Evolutionary conservation across 2,888 invertebrate species (phyloP).

Genomic region (Vesta saturnalis): DNA sequence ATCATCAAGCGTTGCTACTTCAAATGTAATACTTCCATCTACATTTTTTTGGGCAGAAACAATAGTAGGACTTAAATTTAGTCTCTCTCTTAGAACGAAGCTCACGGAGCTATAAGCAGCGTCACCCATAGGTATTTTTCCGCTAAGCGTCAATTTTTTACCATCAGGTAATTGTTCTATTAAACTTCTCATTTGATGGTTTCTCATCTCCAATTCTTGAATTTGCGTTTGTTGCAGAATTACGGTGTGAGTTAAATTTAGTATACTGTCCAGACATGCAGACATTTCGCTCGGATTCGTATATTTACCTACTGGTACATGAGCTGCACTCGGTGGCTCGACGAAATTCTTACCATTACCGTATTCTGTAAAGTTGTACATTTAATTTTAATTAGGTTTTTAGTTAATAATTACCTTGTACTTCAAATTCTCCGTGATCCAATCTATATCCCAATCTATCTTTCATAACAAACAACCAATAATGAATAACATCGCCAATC

Average conservation of each 20-base stretch:
- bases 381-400: neutral
- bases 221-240: neutral
- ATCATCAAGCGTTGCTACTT: constrained; percentile 44
- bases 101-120: constrained; percentile 40
- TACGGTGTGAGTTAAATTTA: neutral
- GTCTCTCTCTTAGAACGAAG: constrained; percentile 46
- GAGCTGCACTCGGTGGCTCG: no score
- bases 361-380: neutral
- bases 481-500: constrained; percentile 56
- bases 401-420: neutral
- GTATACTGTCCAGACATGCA: neutral
- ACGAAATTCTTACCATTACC: no score
- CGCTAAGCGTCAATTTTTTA: constrained; percentile 40
- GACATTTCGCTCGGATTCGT: no score
- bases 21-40: constrained; percentile 48
- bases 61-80: constrained; percentile 42
- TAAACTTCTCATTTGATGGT: neutral
- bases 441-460: constrained; percentile 52
- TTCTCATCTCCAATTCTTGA: neutral
- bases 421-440: neutral
- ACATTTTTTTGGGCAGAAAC: constrained; percentile 43
- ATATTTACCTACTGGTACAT: no score
- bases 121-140: constrained; percentile 36
- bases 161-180: constrained; percentile 29
- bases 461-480: constrained; percentile 57